Conservation (phyloP, 2,888 invertebrate genomes). For the Epinotia ramella region DNA sequence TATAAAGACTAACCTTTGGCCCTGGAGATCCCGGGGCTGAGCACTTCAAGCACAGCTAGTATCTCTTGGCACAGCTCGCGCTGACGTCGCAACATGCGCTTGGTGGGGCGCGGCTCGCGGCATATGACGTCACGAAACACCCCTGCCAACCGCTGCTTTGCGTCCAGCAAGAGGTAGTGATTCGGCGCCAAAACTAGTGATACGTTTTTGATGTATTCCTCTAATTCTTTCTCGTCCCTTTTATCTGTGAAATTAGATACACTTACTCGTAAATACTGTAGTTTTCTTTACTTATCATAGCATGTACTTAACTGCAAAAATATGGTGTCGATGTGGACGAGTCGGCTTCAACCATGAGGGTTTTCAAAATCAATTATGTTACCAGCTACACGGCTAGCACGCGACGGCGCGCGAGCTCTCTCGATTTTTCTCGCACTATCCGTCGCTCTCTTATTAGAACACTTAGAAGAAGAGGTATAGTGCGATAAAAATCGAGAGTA, state of each 20-base stretch:
- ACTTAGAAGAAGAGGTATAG: too few relatives aligned
- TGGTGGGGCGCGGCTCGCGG: constrained; percentile 79
- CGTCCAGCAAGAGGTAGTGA: constrained; percentile 88
- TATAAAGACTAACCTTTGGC: constrained; percentile 82
- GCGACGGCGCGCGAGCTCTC: too few relatives aligned
- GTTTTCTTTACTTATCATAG: neutral
- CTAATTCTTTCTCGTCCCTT: constrained; percentile 76
- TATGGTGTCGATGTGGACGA: neutral
- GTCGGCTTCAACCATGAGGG: neutral
- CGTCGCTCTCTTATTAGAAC: too few relatives aligned
- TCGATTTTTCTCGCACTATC: too few relatives aligned
- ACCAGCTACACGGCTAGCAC: too few relatives aligned
- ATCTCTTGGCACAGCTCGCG: constrained; percentile 88
- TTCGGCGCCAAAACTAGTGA: constrained; percentile 86
- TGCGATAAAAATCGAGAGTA: too few relatives aligned
- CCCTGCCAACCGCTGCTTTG: constrained; percentile 89
- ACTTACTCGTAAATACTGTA: too few relatives aligned
- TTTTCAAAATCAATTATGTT: too few relatives aligned
- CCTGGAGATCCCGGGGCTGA: constrained; percentile 90
- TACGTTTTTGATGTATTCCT: constrained; percentile 83
- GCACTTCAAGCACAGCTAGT: constrained; percentile 86
- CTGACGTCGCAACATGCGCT: constrained; percentile 86
- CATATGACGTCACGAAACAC: constrained; percentile 82
- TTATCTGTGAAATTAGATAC: constrained; percentile 66
- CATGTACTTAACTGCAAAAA: neutral